These are phyloP conservation scores for Echiichthys vipera DNA, from an alignment of 2,797 vertebrate genomes.

Conservation along the genomic window DNA sequence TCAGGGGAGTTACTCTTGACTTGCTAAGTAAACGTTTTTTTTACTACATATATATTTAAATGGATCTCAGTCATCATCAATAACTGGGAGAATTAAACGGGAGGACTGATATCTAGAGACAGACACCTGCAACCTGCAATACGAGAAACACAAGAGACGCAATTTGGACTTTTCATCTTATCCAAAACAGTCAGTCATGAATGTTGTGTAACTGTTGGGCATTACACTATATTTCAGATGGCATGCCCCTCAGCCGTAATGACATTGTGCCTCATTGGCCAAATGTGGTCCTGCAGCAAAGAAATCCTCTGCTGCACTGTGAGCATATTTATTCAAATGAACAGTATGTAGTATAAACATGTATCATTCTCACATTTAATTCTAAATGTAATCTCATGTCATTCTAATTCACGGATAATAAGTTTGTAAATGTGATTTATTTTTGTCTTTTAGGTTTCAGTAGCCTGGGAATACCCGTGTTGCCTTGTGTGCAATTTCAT, in stretches of 20 bases:
- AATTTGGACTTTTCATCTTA: neutral
- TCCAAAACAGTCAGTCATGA: neutral
- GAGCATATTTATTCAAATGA: neutral
- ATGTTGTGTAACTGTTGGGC: neutral
- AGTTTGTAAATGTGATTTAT: neutral
- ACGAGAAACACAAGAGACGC: neutral
- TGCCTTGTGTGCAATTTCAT: no score
- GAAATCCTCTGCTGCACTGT: neutral
- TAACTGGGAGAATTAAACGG: neutral
- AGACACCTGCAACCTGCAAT: neutral
- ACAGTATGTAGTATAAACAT: no score
- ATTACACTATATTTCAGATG: neutral
- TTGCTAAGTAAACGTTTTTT: neutral
- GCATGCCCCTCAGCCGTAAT: neutral
- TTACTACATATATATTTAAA: neutral
- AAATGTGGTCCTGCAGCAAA: neutral
- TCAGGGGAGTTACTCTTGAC: neutral
- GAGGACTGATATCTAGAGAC: neutral
- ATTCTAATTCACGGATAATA: neutral
- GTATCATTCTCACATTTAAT: neutral
- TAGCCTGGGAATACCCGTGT: no score
- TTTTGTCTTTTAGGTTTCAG: neutral
- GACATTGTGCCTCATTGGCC: neutral
- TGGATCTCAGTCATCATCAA: neutral
- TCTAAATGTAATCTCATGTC: neutral